Conservation (phyloP, 1,140 invertebrate genomes). For the Campoletis sonorensis region DNA sequence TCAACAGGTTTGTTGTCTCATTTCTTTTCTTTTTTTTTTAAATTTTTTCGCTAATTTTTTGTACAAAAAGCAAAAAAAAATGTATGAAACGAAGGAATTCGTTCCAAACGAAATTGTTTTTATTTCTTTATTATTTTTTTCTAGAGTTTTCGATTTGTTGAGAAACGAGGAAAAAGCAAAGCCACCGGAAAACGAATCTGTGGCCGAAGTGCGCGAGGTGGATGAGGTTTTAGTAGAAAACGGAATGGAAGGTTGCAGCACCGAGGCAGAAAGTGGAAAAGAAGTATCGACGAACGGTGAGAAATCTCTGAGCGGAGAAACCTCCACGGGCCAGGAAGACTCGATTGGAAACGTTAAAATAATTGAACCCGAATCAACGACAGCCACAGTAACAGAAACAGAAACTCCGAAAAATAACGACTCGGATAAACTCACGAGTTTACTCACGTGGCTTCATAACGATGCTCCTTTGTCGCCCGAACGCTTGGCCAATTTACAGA, state of each 20-base stretch:
- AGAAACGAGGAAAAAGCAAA: conserved; percentile 49
- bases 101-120: too few species aligned
- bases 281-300: conserved; percentile 51
- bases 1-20: conserved; percentile 79
- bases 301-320: conserved; percentile 7
- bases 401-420: background rate
- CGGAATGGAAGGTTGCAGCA: conserved; percentile 55
- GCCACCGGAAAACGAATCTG: conserved; percentile 52
- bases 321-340: background rate
- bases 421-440: conserved; percentile 56
- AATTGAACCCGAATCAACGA: background rate
- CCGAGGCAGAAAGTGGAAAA: conserved; percentile 41
- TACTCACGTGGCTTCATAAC: conserved; percentile 79
- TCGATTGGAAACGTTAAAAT: background rate
- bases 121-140: conserved; percentile 27
- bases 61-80: too few species aligned
- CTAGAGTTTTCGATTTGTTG: conserved; percentile 18
- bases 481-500: conserved; percentile 80
- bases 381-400: background rate
- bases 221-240: conserved; percentile 53
- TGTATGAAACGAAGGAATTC: background rate
- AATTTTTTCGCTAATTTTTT: too few species aligned
- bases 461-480: conserved; percentile 78
- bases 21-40: too few species aligned
- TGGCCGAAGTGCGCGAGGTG: conserved; percentile 45